Conservation (phyloP, 2,113 vertebrate genomes). For the Colistium nudipinnis region DNA sequence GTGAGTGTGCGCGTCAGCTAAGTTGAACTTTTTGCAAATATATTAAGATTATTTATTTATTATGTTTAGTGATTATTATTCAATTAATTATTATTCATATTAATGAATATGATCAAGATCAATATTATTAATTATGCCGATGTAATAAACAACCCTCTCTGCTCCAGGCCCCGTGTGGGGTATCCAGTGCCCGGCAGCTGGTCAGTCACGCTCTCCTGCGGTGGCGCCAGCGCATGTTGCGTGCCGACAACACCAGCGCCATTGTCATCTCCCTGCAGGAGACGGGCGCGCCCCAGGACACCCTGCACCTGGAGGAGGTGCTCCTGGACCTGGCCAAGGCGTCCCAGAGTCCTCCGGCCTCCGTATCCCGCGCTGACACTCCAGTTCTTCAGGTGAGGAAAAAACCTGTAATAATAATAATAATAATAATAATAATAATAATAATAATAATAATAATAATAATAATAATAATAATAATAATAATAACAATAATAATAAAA, state of each 20-base stretch:
- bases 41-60: too few species aligned
- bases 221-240: constrained; percentile 95
- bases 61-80: too few species aligned
- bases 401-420: not conserved
- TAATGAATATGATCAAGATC: too few species aligned
- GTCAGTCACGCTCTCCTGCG: constrained; percentile 90
- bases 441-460: too few species aligned
- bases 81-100: too few species aligned
- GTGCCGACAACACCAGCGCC: constrained; percentile 96
- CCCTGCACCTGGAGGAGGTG: constrained; percentile 85
- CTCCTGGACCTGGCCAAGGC: constrained; percentile 89
- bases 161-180: constrained; percentile 85
- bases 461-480: too few species aligned
- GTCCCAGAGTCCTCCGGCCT: constrained; percentile 75
- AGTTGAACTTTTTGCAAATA: too few species aligned
- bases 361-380: constrained; percentile 84
- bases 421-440: too few species aligned
- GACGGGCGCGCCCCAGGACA: constrained; percentile 68
- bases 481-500: too few species aligned
- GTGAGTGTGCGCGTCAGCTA: constrained; percentile 46
- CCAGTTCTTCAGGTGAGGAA: constrained; percentile 64
- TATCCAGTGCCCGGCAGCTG: constrained; percentile 90
- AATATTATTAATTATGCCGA: not conserved
- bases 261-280: constrained; percentile 92
- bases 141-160: not conserved